Conservation (phyloP, 2,888 invertebrate species). For the Chorisops tibialis region DNA sequence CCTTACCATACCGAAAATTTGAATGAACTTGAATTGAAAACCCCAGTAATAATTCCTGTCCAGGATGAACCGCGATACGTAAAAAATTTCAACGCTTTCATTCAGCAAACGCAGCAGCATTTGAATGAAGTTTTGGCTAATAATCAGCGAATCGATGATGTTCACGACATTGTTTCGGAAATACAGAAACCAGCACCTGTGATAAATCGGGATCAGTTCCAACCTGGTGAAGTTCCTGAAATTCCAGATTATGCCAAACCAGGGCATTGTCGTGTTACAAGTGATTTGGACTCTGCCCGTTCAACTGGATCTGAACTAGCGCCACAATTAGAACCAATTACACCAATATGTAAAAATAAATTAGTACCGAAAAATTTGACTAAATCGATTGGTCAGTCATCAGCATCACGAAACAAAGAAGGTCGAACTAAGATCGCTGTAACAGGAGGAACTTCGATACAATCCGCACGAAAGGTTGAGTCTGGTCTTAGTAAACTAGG, state of each 20-base stretch:
- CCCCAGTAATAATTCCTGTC: not conserved
- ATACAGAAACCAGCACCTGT: constrained; percentile 3
- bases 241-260: not conserved
- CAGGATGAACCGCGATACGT: constrained; percentile 1
- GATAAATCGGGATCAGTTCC: not conserved
- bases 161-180: constrained; percentile 6
- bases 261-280: not conserved
- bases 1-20: not conserved
- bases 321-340: not conserved
- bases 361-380: too few relatives aligned
- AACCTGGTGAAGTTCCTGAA: not conserved
- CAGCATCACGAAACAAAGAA: too few relatives aligned
- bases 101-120: constrained; percentile 13
- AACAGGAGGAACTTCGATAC: too few relatives aligned
- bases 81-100: constrained; percentile 13
- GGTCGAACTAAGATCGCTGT: too few relatives aligned
- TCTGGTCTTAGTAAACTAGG: too few relatives aligned
- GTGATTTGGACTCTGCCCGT: not conserved
- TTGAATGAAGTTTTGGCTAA: constrained; percentile 8
- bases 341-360: too few relatives aligned
- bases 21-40: not conserved
- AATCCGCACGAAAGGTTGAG: too few relatives aligned
- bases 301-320: not conserved
- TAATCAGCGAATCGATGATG: constrained; percentile 10
- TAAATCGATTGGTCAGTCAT: too few relatives aligned